Conservation (phyloP, 2,888 invertebrate species). For the Cacoxenus indagator region DNA sequence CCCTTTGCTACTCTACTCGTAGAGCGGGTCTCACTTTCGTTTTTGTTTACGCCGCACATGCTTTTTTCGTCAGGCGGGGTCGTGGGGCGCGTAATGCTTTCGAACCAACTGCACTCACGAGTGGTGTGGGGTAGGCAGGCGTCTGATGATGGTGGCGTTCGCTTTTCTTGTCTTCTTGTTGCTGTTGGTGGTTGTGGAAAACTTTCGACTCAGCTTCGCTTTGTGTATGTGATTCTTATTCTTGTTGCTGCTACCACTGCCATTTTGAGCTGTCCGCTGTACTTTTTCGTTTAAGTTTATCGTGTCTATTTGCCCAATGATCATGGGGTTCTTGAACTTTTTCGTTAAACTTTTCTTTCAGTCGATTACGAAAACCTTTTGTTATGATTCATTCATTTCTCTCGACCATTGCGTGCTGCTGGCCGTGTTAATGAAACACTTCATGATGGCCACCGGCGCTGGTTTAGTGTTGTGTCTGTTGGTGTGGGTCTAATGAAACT, state of each 20-base stretch:
- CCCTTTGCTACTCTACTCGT: slow-evolving; percentile 31
- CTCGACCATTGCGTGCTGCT: slow-evolving; percentile 19
- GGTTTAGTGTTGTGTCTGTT: neutral
- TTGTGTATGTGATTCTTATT: neutral
- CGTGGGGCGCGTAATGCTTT: too few species aligned
- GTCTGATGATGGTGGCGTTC: neutral
- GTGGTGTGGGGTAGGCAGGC: slow-evolving; percentile 16
- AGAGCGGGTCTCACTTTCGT: slow-evolving; percentile 49
- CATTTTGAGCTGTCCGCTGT: neutral
- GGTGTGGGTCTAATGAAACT: neutral
- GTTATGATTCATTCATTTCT: slow-evolving; percentile 38
- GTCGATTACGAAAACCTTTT: slow-evolving; percentile 31
- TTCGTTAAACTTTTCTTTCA: slow-evolving; percentile 39
- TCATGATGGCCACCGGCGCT: neutral
- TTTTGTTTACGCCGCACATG: slow-evolving; percentile 36
- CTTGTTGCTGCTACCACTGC: neutral
- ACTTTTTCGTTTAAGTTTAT: neutral
- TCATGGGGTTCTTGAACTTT: slow-evolving; percentile 63
- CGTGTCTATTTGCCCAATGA: slow-evolving; percentile 30
- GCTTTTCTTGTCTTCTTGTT: too few species aligned
- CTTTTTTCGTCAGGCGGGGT: neutral
- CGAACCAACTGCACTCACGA: too few species aligned
- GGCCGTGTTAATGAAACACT: slow-evolving; percentile 1
- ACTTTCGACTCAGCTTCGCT: neutral
- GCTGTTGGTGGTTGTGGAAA: neutral